Evolutionary conservation across 2,113 vertebrate species (phyloP).

Genomic region (Prietella phreatophila): DNA sequence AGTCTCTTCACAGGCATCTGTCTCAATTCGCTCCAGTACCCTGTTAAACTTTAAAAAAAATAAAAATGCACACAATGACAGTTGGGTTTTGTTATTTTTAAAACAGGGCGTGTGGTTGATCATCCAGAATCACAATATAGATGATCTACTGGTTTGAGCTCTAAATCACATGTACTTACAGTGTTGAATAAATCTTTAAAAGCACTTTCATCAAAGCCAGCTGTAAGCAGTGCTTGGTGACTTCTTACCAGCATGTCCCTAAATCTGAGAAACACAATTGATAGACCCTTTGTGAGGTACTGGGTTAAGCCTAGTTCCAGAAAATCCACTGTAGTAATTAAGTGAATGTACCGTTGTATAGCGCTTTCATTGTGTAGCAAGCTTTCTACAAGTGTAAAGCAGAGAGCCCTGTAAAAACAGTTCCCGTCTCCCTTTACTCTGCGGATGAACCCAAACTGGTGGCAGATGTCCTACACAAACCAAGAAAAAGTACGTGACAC

Average conservation of each 20-base stretch:
- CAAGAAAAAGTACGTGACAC: not conserved
- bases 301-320: not conserved
- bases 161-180: constrained; percentile 54
- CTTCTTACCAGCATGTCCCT: constrained; percentile 69
- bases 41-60: constrained; percentile 71
- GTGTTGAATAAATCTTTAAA: constrained; percentile 71
- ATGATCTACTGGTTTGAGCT: not conserved
- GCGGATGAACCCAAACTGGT: constrained; percentile 73
- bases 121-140: not conserved
- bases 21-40: constrained; percentile 73
- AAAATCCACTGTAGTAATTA: no score
- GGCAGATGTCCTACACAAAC: constrained; percentile 70
- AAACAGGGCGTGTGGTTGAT: not conserved
- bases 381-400: constrained; percentile 77
- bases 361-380: constrained; percentile 68
- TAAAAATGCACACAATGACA: not conserved
- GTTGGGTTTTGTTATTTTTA: not conserved
- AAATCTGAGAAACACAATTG: constrained; percentile 68
- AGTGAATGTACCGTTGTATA: constrained; percentile 67
- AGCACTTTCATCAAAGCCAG: constrained; percentile 68
- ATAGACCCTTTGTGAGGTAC: not conserved
- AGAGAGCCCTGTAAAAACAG: constrained; percentile 83
- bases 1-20: constrained; percentile 62
- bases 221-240: constrained; percentile 61
- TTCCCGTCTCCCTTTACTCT: constrained; percentile 82